Evolutionary conservation across 2,113 vertebrate genomes (phyloP).

Genomic region (Microtus pennsylvanicus): DNA sequence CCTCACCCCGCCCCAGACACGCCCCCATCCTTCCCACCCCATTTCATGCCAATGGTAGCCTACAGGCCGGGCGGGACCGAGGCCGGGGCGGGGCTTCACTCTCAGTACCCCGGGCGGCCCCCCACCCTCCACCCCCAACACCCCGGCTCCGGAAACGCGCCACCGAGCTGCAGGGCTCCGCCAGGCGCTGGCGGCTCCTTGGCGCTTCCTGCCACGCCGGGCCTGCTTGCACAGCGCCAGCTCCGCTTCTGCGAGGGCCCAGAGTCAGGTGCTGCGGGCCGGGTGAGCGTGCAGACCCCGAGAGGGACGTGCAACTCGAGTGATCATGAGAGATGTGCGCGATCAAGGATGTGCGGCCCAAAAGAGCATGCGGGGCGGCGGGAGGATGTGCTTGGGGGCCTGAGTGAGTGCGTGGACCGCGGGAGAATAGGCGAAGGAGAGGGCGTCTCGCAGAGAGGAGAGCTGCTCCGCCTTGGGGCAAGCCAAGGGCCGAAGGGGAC

Average conservation of each 20-base stretch:
- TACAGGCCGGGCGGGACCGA: background rate
- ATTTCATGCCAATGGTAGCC: slow-evolving; percentile 34
- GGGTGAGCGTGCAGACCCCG: slow-evolving; percentile 38
- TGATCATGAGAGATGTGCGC: background rate
- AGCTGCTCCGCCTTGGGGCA: background rate
- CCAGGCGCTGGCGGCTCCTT: background rate
- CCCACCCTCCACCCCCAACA: background rate
- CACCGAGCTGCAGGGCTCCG: slow-evolving; percentile 1
- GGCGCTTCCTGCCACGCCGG: slow-evolving; percentile 79
- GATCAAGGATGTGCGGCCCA: background rate
- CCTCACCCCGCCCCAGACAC: background rate
- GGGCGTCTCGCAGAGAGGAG: background rate
- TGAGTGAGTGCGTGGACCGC: background rate
- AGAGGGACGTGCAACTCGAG: background rate
- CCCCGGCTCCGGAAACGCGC: slow-evolving; percentile 74
- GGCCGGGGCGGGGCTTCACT: slow-evolving; percentile 50
- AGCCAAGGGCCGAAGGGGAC: background rate
- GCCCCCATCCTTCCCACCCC: slow-evolving; percentile 13
- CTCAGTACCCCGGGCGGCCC: slow-evolving; percentile 7
- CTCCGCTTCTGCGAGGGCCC: background rate
- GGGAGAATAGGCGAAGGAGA: background rate
- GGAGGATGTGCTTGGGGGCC: background rate
- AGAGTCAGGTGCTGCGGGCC: background rate
- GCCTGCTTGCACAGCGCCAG: slow-evolving; percentile 42
- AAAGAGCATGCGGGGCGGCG: background rate